Evolutionary conservation across 2,888 invertebrate genomes (phyloP), one percentile per base, ranked within the genome.

Genomic region (Itoplectis maculator): DNA sequence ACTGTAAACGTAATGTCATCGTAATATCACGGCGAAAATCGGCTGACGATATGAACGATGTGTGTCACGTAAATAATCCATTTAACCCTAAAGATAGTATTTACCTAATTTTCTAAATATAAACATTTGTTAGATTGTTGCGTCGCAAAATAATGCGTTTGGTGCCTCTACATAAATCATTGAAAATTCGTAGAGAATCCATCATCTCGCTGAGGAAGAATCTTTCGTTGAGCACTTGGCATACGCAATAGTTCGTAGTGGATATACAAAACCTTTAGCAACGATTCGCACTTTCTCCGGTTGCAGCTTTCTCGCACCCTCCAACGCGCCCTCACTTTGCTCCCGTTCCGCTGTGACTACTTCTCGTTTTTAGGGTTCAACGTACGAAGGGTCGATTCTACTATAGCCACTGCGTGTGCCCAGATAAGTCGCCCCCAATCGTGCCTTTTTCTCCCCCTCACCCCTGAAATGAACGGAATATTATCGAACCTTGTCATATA

Each of bases 361-460:
- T 61, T 59, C 76, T 20, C 40, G 18, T 61, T 77, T 72, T 81
- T 42, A 65, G 59, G 59, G 77, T 74, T 84, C 70, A 73, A 42
- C 65, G 66, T 56, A 74, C 82, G 82, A 76, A 75, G 70, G 79
- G 66, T 82, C 72, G 79, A 65, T 70, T 72, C 76, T 72, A 29
- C 20, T 47, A 18, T 70, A 69, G 29, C 37, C 37, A 18, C 42
- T 13, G 20, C 51, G 18, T n/a, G 56, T n/a, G 56, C 49, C 20
- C 42, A 7, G 23, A 40, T 18, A 51, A 47, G 15, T 37, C 54
- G 29, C 49, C 40, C 37, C 29, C 29, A 69, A 35, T 42, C 37
- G 37, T 23, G 20, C 42, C 23, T 42, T 42, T 70, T 70, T 63
- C n/a, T 49, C 40, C 47, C 15, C 29, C 42, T 65, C 29, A 59